Evolutionary conservation across 2,888 invertebrate species (phyloP), one percentile per base, ranked within the genome.

Genomic region (Hypena proboscidalis): DNA sequence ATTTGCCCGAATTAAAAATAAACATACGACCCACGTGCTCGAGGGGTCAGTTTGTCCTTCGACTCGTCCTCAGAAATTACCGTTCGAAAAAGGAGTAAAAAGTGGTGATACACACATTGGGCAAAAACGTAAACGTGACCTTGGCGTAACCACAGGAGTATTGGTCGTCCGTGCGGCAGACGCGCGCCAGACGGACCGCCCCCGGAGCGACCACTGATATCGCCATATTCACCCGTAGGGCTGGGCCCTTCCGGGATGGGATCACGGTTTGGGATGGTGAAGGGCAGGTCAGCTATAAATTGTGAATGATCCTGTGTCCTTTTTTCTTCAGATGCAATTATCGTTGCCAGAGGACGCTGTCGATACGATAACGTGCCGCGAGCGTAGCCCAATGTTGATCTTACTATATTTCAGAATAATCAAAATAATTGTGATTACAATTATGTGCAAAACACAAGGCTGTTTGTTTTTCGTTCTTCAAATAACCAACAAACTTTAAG

Each of bases 141-240:
- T 65, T 65, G 58, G 44, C 47, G 46, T 52, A 52, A 50, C 67
- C 67, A 62, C 59, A 58, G 58, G 62, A 65, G 64, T 30, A 26
- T 9, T 29, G 46, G 44, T 45, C 52, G 30, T 30, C 26, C 57
- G 40, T 29, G 42, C 35, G 50, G 52, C 63, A 65, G 65, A 67
- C 68, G 56, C 53, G 51, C 42, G 65, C 60, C 68, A 67, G 67
- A 67, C 67, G 56, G 38, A 30, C 47, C 46, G 52, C 47, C 58
- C 42, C 52, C 61, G 64, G 59, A 58, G 36, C 47, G 43, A 47
- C 43, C 66, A 66, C 64, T 60, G 67, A 63, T 67, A 65, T 53
- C 55, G 60, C 54, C 63, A 66, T 67, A 58, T 63, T 63, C 64
- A 58, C 47, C 33, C 41, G 38, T 57, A 47, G 38, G 51, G 44